These are phyloP conservation scores for Otolemur crassicaudatus DNA, from an alignment of 2,797 vertebrate species.

Conservation along the genomic window DNA sequence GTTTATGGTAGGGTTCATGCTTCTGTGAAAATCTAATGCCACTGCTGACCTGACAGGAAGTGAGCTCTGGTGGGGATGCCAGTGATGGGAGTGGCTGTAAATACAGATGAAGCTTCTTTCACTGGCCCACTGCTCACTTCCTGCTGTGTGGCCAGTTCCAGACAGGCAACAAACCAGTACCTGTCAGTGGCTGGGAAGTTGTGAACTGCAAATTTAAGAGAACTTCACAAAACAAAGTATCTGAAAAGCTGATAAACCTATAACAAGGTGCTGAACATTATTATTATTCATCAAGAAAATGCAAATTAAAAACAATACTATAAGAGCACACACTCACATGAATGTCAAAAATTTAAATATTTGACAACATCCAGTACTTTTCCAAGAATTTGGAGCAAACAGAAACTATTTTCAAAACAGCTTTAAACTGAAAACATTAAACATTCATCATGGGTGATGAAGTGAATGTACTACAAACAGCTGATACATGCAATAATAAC, in stretches of 20 bases:
- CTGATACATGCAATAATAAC: not conserved
- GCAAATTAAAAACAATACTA: not conserved
- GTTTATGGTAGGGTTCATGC: too few species aligned
- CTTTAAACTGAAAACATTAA: not conserved
- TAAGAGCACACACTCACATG: not conserved
- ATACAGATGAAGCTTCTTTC: too few species aligned
- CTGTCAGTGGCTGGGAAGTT: too few species aligned
- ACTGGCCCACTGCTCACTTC: too few species aligned
- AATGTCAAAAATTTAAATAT: not conserved
- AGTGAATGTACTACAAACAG: not conserved
- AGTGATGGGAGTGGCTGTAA: too few species aligned
- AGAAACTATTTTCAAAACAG: not conserved
- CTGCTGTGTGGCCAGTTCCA: too few species aligned
- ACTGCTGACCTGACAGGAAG: too few species aligned
- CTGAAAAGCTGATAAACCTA: not conserved
- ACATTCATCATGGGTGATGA: not conserved
- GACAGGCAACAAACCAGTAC: too few species aligned
- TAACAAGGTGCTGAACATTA: not conserved
- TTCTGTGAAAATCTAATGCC: too few species aligned
- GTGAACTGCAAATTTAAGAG: not conserved
- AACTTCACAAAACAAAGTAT: not conserved
- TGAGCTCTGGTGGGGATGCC: too few species aligned
- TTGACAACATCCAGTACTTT: not conserved
- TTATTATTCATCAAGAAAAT: not conserved
- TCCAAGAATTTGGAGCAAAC: not conserved